Evolutionary conservation across 2,888 invertebrate species (phyloP), one percentile per base, ranked within the genome.

Genomic region (Dicyrtomina minuta): DNA sequence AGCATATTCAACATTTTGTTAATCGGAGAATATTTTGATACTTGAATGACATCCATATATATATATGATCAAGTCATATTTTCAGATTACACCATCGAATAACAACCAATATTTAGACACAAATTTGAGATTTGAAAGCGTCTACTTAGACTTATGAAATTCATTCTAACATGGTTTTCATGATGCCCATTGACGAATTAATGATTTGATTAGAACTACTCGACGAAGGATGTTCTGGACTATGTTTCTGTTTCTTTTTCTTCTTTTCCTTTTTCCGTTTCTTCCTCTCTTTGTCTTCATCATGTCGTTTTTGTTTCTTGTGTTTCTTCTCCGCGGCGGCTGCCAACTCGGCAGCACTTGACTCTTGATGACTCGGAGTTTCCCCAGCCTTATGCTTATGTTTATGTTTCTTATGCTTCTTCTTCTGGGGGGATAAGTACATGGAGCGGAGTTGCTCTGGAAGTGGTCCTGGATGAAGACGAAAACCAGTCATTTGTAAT

Each of bases 251-350:
- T 82, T 95, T 95, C 87, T 95, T 95, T 79, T 94, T 86, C 80
- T 95, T 95, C 83, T 96, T 95, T 81, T 96, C 94, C 84, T 95
- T 95, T 88, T 94, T 95, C 80, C 94, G 85, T 82, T 94, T 95
- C 83, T 93, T 94, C 43, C 93, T 86, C 80, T 95, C 94, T 80
- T 94, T 94, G 79, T 95, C 94, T 77, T 95, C 95, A 79, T 95
- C 94, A 79, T 94, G 93, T 44, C 93, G 86, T 81, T 93, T 94
- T 80, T 93, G 93, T 81, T 94, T 95, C 85, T 94, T 95, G 82
- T 94, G 94, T 81, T 95, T 95, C 86, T 94, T 95, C 81, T 95
- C 95, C 79, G 93, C 93, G 20, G 92, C 90, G 81, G 93, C 93
- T 70, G 87, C 71, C 22, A 74, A 59, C 15, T 74, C 76, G 3